Percentiles rank a stretch among this genome's conserved stretches.
Evolutionary conservation across 53 echinoderm and acorn worm species (phyloP).

Genomic region (Hippasteria phrygiana): DNA sequence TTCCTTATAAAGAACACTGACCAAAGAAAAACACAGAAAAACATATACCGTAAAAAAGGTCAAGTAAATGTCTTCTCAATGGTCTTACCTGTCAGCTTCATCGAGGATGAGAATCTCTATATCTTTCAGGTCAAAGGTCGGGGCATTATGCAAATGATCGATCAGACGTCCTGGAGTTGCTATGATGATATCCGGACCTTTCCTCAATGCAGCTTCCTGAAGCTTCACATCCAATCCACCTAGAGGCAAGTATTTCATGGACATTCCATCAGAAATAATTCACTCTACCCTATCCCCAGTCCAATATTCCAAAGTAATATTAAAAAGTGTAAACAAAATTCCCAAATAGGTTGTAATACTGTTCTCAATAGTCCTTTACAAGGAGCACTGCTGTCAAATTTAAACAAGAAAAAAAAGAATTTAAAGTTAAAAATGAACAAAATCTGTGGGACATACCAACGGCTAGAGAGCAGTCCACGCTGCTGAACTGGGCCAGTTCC

Average conservation of each 20-base stretch:
- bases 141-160: conserved; percentile 98
- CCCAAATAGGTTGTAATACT: too few relatives aligned
- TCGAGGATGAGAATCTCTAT: conserved; percentile 96
- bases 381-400: too few relatives aligned
- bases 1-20: too few relatives aligned
- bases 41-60: too few relatives aligned
- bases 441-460: conserved; percentile 82
- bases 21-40: too few relatives aligned
- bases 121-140: conserved; percentile 84
- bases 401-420: too few relatives aligned
- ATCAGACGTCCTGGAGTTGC: conserved; percentile 98
- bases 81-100: conserved; percentile 95
- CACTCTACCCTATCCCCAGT: too few relatives aligned
- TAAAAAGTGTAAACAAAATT: too few relatives aligned
- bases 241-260: background rate
- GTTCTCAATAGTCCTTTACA: too few relatives aligned
- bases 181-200: conserved; percentile 95
- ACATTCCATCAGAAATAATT: background rate
- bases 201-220: conserved; percentile 92
- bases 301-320: too few relatives aligned
- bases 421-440: too few relatives aligned
- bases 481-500: conserved; percentile 89
- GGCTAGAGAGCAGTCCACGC: conserved; percentile 86
- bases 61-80: background rate
- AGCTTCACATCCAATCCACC: conserved; percentile 97